phyloP scores from a whole-genome alignment of 2,113 vertebrate species.

The Apodemus speciosus region DNA sequence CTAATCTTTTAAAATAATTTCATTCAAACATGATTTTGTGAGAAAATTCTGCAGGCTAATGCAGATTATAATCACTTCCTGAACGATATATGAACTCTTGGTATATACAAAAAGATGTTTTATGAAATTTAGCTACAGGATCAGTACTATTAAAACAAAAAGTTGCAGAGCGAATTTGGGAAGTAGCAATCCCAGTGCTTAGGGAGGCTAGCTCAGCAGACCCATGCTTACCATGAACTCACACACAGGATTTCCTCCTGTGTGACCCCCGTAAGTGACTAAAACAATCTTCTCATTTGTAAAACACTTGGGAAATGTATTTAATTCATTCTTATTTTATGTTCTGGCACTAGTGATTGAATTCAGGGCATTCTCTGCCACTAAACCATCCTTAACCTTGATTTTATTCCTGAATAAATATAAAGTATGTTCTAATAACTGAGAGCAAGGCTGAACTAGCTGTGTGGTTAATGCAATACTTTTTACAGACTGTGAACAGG shows the following conservation, averaged over 20 bases:
- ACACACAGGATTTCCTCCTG: background rate
- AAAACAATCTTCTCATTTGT: background rate
- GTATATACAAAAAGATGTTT: background rate
- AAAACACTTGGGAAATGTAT: constrained; percentile 22
- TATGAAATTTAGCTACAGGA: background rate
- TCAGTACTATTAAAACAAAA: background rate
- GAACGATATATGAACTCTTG: constrained; percentile 18
- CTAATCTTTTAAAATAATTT: constrained; percentile 35
- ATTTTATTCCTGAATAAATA: background rate
- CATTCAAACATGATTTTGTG: constrained; percentile 26
- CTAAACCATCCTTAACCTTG: background rate
- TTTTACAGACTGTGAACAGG: background rate
- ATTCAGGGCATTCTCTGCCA: background rate
- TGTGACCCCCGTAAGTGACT: background rate
- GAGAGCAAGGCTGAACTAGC: background rate
- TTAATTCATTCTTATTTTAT: background rate
- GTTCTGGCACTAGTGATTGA: background rate
- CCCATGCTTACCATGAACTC: background rate
- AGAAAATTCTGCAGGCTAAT: constrained; percentile 43
- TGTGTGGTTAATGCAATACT: background rate
- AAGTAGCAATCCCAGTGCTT: background rate
- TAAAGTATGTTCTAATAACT: background rate
- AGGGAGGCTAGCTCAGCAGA: background rate
- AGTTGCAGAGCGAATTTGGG: background rate
- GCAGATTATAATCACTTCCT: constrained; percentile 12